phyloP scores from a whole-genome alignment of 2,888 invertebrate species.

The Apodemia mormo region DNA sequence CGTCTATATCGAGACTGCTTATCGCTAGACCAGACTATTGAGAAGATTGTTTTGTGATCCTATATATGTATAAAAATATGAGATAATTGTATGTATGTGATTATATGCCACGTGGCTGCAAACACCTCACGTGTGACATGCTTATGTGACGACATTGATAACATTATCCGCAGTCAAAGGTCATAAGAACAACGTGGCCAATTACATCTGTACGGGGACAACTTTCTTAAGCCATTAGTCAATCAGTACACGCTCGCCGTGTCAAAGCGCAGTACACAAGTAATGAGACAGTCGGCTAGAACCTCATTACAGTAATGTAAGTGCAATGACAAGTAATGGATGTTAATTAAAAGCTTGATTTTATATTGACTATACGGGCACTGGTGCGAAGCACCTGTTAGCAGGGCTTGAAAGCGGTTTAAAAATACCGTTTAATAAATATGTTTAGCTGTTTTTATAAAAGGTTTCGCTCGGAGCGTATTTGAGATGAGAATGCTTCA shows the following conservation, averaged over 20 bases:
- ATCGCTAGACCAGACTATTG: too few relatives aligned
- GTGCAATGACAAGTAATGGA: not conserved
- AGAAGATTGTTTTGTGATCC: too few relatives aligned
- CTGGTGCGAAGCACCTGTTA: too few relatives aligned
- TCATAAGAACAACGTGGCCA: conserved; percentile 7
- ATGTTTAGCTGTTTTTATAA: too few relatives aligned
- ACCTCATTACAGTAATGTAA: not conserved
- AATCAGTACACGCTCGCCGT: conserved; percentile 28
- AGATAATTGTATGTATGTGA: not conserved
- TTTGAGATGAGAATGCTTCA: too few relatives aligned
- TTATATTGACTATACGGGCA: too few relatives aligned
- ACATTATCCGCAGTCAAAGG: conserved; percentile 7
- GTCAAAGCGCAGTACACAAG: conserved; percentile 36
- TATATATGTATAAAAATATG: not conserved
- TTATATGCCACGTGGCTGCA: not conserved
- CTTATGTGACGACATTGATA: conserved; percentile 10
- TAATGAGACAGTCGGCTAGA: conserved; percentile 10
- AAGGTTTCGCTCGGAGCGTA: too few relatives aligned
- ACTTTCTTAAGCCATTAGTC: conserved; percentile 28
- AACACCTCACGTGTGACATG: conserved; percentile 21
- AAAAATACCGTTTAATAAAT: too few relatives aligned
- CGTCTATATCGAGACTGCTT: too few relatives aligned
- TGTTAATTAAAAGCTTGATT: not conserved
- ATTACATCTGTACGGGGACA: conserved; percentile 5
- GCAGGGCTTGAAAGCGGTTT: too few relatives aligned